A percentile compares a stretch with the other conserved stretches of the same genome.
phyloP scores from a whole-genome alignment of 2,888 invertebrate genomes.

The Drosophila niveifrons region DNA sequence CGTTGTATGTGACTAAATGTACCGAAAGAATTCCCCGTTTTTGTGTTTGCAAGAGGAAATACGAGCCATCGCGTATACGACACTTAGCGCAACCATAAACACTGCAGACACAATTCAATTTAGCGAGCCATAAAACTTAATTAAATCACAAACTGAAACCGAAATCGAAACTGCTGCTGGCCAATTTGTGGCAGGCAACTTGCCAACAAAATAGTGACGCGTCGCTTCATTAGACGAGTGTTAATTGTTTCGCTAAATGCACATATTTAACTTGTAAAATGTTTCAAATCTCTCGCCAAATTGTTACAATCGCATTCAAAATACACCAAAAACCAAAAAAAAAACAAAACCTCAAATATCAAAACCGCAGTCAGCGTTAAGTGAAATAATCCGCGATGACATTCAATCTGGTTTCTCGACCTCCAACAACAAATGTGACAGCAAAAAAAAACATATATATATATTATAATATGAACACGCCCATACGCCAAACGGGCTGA shows the following conservation, averaged over 20 bases:
- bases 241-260: conserved; percentile 60
- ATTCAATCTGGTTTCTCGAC: conserved; percentile 45
- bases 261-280: conserved; percentile 28
- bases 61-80: not conserved
- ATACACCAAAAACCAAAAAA: conserved; percentile 8
- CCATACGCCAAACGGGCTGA: conserved; percentile 30
- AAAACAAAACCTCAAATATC: not conserved
- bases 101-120: conserved; percentile 48
- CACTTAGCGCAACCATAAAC: conserved; percentile 59
- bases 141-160: conserved; percentile 53
- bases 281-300: conserved; percentile 15
- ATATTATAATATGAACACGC: conserved; percentile 15
- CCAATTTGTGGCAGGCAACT: conserved; percentile 22
- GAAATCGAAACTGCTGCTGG: conserved; percentile 9
- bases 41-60: not conserved
- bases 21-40: conserved; percentile 22
- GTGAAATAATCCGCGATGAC: conserved; percentile 9
- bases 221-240: conserved; percentile 54
- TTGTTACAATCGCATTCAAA: conserved; percentile 29
- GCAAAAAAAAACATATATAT: too few species aligned
- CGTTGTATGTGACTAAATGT: not conserved
- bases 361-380: conserved; percentile 2
- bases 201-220: conserved; percentile 27
- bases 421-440: conserved; percentile 16
- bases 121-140: conserved; percentile 49